Percentiles rank a stretch among this genome's conserved stretches.
Conservation (phyloP, 2,797 vertebrate species). For the Emys orbicularis region DNA sequence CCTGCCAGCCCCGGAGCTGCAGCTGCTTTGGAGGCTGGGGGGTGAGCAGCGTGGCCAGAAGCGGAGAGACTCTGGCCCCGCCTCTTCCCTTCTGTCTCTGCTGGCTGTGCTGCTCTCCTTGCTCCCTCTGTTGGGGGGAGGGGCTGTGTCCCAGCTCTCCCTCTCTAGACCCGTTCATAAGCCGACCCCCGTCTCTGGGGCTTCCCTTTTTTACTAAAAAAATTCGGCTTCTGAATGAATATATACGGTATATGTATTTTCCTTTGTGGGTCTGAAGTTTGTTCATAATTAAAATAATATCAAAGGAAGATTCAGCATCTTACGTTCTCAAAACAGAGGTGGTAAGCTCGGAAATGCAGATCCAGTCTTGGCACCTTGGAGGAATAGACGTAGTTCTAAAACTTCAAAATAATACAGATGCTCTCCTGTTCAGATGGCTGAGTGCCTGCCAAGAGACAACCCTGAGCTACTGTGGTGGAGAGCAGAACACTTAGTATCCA, state of each 20-base stretch:
- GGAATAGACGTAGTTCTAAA: not conserved
- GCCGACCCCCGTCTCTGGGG: no score
- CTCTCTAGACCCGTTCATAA: no score
- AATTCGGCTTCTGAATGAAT: no score
- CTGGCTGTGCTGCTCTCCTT: no score
- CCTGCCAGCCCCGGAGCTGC: no score
- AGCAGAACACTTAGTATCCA: not conserved
- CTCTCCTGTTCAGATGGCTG: not conserved
- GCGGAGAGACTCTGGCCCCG: no score
- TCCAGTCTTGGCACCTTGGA: not conserved
- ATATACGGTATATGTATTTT: not conserved
- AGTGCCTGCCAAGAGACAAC: not conserved
- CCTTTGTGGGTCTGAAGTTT: not conserved
- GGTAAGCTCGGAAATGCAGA: not conserved
- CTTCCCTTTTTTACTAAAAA: no score
- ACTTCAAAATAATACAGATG: not conserved
- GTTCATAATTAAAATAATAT: not conserved
- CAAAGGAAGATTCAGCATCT: not conserved
- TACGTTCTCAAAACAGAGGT: not conserved
- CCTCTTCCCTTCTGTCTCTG: no score
- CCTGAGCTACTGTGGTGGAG: not conserved
- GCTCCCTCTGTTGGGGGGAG: no score
- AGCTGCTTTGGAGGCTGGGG: no score
- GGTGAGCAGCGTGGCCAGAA: no score
- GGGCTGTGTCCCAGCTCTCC: no score